Evolutionary conservation across 1,140 invertebrate genomes (phyloP), one percentile per base, ranked within the genome.

Genomic region (Maniola jurtina): DNA sequence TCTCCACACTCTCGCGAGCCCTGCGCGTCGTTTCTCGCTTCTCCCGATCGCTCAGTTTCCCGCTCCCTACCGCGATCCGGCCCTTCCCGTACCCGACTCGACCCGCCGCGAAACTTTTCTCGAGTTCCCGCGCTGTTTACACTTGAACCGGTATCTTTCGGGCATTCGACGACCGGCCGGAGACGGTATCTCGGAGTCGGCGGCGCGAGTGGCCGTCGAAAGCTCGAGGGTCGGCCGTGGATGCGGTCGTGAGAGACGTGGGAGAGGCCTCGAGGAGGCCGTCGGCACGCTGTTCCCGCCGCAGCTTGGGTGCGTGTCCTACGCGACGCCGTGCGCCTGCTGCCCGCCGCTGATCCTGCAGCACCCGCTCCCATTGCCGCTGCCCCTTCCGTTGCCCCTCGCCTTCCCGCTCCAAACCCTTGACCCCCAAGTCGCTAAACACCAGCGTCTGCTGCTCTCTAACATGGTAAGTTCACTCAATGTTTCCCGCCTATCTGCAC

Each of bases 371-470:
- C 82, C 81, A 64, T 71, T 88, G 68, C 84, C 86, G 58, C 65
- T 88, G 76, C 86, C 85, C 68, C 86, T 88, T 50, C 81, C 83
- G 72, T 76, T 86, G 71, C 86, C 85, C 68, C 75, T 88, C 47
- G 81, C 85, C 54, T 79, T 83, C 72, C 86, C 84, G 70, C 77
- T 88, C 80, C 83, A 88, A 77, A 73, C 86, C 72, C 76, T 88
- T 76, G 86, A 88, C 68, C 84, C 82, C 63, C 86, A 86, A 81
- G 64, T 88, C 81, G 86, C 81, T 86, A 90, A 90, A 88, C 88
- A 84, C 73, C 88, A 90, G 79, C 85, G 90, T 78, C 81, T 86
- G 88, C 89, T 83, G 88, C 89, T 90, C 90, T 90, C 90, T 90
- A 92, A 91, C 89, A 92, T 92, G 91, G 89, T 92, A 87, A 92